Conservation (phyloP, 2,113 vertebrate genomes). For the Upupa epops region DNA sequence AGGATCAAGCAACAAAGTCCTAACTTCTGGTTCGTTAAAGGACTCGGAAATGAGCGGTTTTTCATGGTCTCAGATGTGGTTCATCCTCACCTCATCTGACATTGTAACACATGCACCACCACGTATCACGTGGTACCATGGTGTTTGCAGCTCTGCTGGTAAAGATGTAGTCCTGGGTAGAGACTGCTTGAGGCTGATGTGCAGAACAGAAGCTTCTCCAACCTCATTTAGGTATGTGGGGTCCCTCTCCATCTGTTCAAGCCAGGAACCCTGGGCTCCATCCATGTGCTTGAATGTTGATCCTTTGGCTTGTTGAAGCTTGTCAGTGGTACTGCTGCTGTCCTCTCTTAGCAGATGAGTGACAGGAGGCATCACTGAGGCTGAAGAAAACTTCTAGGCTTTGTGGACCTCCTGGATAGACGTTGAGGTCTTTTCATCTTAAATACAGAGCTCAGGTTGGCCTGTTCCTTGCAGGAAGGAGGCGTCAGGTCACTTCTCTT, state of each 20-base stretch:
- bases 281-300: neutral
- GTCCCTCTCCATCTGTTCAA: neutral
- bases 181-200: neutral
- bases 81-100: neutral
- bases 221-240: accelerated
- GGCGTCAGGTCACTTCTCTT: slow-evolving; percentile 54
- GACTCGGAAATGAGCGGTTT: neutral
- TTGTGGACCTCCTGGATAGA: neutral
- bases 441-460: neutral
- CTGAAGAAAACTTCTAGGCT: neutral
- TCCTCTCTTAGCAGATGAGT: neutral
- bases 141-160: neutral
- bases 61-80: accelerated
- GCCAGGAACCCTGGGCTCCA: neutral
- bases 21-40: neutral
- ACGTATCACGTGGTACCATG: accelerated
- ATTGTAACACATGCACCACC: accelerated
- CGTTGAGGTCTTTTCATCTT: neutral
- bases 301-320: neutral
- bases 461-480: neutral
- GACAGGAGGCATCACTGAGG: accelerated
- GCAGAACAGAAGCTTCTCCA: neutral
- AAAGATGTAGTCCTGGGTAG: neutral
- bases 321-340: neutral
- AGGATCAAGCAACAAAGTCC: neutral